phyloP scores from a whole-genome alignment of 2,888 invertebrate genomes.

The Drosophila mulleri region DNA sequence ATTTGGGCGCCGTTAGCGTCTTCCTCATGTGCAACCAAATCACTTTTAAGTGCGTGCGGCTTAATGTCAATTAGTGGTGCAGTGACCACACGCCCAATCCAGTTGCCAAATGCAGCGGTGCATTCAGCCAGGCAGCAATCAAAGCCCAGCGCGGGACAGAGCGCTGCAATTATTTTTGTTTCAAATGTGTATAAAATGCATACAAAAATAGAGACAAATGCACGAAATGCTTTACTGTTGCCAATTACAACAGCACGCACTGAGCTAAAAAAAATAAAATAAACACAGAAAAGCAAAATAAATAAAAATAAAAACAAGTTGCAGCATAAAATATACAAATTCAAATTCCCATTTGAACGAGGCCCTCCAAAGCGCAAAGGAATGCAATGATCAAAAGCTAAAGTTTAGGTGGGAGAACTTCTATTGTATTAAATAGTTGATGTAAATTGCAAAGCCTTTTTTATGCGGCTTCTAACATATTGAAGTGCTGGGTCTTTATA shows the following conservation, averaged over 20 bases:
- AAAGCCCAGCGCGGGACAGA: slow-evolving; percentile 60
- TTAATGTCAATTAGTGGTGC: slow-evolving; percentile 73
- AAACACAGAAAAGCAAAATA: not conserved
- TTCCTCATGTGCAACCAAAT: slow-evolving; percentile 32
- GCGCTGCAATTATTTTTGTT: slow-evolving; percentile 66
- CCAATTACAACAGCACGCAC: slow-evolving; percentile 58
- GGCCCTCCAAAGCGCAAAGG: slow-evolving; percentile 24
- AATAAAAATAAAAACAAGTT: slow-evolving; percentile 2
- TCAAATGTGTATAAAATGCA: slow-evolving; percentile 36
- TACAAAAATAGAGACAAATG: slow-evolving; percentile 54
- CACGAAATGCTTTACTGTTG: slow-evolving; percentile 49
- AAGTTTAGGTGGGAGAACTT: not conserved
- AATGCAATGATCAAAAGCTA: slow-evolving; percentile 11
- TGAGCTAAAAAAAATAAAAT: not conserved
- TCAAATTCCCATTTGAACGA: slow-evolving; percentile 24
- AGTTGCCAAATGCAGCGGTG: slow-evolving; percentile 63
- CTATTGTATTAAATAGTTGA: not conserved
- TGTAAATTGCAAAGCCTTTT: too few species aligned
- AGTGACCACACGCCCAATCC: slow-evolving; percentile 1
- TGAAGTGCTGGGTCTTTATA: too few species aligned
- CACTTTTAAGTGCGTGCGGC: slow-evolving; percentile 64
- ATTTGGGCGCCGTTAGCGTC: slow-evolving; percentile 51
- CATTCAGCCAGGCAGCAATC: slow-evolving; percentile 61
- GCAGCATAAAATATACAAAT: slow-evolving; percentile 18
- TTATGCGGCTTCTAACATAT: too few species aligned